A percentile compares a stretch with the other conserved stretches of the same genome.
Conservation (phyloP, 2,797 vertebrate genomes). For the Tamandua tetradactyla region DNA sequence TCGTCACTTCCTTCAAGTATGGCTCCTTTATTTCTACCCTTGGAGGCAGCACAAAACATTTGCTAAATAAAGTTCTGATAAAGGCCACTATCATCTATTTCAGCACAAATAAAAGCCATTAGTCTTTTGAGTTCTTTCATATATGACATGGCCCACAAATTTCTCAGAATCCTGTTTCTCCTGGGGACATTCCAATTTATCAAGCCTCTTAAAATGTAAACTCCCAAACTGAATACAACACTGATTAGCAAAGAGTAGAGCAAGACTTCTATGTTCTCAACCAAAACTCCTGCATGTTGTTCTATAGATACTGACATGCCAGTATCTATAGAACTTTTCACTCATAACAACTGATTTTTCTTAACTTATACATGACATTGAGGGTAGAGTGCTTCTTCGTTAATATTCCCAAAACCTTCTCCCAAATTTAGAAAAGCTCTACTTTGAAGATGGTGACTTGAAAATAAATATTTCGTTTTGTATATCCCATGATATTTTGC, state of each 20-base stretch:
- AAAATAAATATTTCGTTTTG: not conserved
- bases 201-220: not conserved
- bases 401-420: not conserved
- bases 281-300: not conserved
- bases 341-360: not conserved
- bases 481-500: no score
- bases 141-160: rapidly evolving
- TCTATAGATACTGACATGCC: rapidly evolving
- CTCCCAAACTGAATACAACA: rapidly evolving
- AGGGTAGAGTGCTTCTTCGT: not conserved
- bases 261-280: not conserved
- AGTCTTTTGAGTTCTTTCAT: not conserved
- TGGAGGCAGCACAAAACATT: not conserved
- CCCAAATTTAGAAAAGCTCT: not conserved
- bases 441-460: not conserved
- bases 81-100: not conserved
- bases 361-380: not conserved
- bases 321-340: rapidly evolving
- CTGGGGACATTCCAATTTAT: not conserved
- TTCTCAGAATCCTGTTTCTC: not conserved
- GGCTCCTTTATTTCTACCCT: not conserved
- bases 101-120: not conserved
- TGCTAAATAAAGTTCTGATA: not conserved
- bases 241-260: not conserved
- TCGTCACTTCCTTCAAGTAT: not conserved